phyloP scores from a whole-genome alignment of 2,797 vertebrate genomes.

The Chelon labrosus region DNA sequence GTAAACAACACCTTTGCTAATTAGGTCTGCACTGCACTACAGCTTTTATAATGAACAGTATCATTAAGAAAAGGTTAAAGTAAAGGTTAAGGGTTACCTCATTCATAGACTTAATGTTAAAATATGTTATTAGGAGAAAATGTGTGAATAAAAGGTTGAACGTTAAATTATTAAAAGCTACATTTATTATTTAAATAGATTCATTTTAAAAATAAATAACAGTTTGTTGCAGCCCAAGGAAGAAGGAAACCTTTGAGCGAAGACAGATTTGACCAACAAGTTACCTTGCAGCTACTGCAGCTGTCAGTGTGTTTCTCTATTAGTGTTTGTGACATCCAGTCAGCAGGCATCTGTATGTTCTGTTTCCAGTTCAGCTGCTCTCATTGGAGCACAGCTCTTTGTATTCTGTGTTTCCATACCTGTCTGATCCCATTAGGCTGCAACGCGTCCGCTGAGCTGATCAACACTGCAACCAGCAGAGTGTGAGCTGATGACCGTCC shows the following conservation, averaged over 20 bases:
- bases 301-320: constrained; percentile 1
- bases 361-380: constrained; percentile 13
- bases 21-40: too few relatives aligned
- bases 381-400: constrained; percentile 20
- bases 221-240: too few relatives aligned
- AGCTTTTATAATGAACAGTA: too few relatives aligned
- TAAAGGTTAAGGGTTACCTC: too few relatives aligned
- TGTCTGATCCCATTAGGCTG: constrained; percentile 52
- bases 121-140: too few relatives aligned
- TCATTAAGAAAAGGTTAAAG: too few relatives aligned
- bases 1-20: too few relatives aligned
- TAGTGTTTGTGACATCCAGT: neutral
- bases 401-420: constrained; percentile 37
- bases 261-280: neutral
- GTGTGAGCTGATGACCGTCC: constrained; percentile 42
- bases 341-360: constrained; percentile 3
- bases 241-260: neutral
- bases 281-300: neutral
- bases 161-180: too few relatives aligned
- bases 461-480: constrained; percentile 45
- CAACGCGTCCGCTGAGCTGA: constrained; percentile 37
- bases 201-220: too few relatives aligned
- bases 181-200: too few relatives aligned
- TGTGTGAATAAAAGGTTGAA: too few relatives aligned
- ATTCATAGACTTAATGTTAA: too few relatives aligned